Base-by-base conservation (phyloP, 2,888 invertebrate species). In the Machimus atricapillus region DNA sequence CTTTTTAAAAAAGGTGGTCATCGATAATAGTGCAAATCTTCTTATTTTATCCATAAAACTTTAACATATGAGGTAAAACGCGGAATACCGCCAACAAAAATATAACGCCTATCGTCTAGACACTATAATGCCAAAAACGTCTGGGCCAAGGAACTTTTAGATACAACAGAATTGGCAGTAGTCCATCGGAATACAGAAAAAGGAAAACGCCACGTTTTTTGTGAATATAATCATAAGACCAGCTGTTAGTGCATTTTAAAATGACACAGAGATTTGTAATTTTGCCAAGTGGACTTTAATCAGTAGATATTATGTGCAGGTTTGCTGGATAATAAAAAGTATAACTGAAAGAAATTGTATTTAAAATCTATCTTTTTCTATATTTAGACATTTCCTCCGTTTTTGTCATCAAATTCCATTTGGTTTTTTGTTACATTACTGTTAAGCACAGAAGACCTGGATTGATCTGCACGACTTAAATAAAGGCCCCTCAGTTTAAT, bases 401-500 rank as follows among this genome's bases (percentile, higher is more conserved):
- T 46, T 83, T 73, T 83, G 83, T 83, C 83, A 83, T 66, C 83
- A 83, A 83, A 83, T 83, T 83, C 83, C 73, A 83, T 83, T 66
- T 83, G 83, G 66, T 83, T 66, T 82, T 83, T 83, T 83, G 83
- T 73, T 83, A 83, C 66, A 23, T 83, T 83, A 46, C 27, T 40
- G 23, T 73, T 83, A 34, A 31, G 37, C 56, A 58, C 19, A 82
- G 34, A 12, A 52, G 73, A 83, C 73, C 37, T 66, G 40, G 58
- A 66, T 83, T 83, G 83, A 83, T 66, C 58, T 83, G 66, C 83
- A 66, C 34, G 83, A 58, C 66, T 82, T 82, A 82, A 82, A 66
- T 83, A 83, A 66, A 83, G 66, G 40, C 73, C 73, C 83, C 58
- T 37, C 23, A 83, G 12, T 19, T 40, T 40, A 66, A 34, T 83